Conservation (phyloP, 2,888 invertebrate genomes). For the Drosophila phalerata region DNA sequence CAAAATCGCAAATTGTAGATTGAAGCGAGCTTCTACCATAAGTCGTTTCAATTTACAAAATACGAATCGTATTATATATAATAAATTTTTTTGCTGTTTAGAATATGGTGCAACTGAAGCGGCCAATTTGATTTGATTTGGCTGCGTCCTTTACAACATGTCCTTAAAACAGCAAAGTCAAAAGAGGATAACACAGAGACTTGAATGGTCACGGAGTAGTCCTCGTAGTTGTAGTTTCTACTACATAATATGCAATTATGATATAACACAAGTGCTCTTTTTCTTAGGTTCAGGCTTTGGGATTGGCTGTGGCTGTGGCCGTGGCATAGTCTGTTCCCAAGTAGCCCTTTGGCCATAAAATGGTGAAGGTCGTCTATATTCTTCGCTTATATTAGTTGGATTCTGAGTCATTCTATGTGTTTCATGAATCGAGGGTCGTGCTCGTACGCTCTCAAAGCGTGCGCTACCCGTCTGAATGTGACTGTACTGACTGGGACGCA, state of each 20-base stretch:
- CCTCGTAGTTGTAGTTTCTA: conserved; percentile 48
- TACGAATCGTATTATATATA: conserved; percentile 10
- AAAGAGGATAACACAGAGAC: conserved; percentile 29
- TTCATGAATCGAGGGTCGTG: not conserved
- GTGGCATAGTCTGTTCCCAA: not conserved
- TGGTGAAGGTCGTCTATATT: conserved; percentile 22
- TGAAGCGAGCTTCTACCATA: not conserved
- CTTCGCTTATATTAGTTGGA: not conserved
- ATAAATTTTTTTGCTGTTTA: conserved; percentile 16
- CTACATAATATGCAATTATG: conserved; percentile 47
- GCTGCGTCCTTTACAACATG: conserved; percentile 9
- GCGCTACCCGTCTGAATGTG: conserved; percentile 9
- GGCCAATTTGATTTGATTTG: not conserved
- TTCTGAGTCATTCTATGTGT: not conserved
- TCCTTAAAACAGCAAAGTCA: conserved; percentile 37
- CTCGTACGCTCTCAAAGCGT: conserved; percentile 6
- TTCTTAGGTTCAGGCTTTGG: conserved; percentile 27
- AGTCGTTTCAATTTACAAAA: conserved; percentile 3
- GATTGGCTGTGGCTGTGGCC: not conserved
- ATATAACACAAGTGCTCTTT: conserved; percentile 49
- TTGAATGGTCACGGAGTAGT: conserved; percentile 18
- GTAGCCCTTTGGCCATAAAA: conserved; percentile 1
- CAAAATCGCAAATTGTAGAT: conserved; percentile 7
- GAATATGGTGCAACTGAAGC: conserved; percentile 1
- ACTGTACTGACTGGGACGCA: conserved; percentile 8